phyloP scores from a whole-genome alignment of 2,888 invertebrate species.

The Biston stratarius region DNA sequence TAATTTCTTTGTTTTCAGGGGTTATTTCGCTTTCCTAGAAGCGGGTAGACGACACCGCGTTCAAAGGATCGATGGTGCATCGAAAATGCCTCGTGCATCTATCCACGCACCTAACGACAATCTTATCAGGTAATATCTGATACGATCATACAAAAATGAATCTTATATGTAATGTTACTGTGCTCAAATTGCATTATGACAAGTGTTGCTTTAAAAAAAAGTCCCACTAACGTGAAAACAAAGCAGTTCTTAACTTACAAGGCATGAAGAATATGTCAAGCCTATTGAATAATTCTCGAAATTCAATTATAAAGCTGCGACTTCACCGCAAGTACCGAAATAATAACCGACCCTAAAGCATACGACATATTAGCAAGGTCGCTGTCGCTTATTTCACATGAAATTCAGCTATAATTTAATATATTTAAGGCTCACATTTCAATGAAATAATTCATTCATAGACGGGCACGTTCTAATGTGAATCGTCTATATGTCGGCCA shows the following conservation, averaged over 20 bases:
- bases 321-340: conserved; percentile 47
- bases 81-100: conserved; percentile 85
- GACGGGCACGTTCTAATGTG: not conserved
- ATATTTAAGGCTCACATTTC: not conserved
- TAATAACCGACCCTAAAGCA: not conserved
- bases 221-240: conserved; percentile 53
- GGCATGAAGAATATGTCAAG: conserved; percentile 56
- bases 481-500: not conserved
- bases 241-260: conserved; percentile 53
- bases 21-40: conserved; percentile 95
- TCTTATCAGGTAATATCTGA: conserved; percentile 85
- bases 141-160: conserved; percentile 29
- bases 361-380: not conserved
- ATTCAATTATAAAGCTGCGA: conserved; percentile 41
- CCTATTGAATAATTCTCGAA: conserved; percentile 38
- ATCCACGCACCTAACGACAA: conserved; percentile 90
- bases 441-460: too few species aligned
- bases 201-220: conserved; percentile 51
- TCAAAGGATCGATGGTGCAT: conserved; percentile 86
- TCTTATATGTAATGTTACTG: conserved; percentile 46
- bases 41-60: conserved; percentile 91
- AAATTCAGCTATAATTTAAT: not conserved
- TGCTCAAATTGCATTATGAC: conserved; percentile 56
- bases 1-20: conserved; percentile 77
- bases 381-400: not conserved